Conservation (phyloP, 2,888 invertebrate species). For the Epistrophe eligans region DNA sequence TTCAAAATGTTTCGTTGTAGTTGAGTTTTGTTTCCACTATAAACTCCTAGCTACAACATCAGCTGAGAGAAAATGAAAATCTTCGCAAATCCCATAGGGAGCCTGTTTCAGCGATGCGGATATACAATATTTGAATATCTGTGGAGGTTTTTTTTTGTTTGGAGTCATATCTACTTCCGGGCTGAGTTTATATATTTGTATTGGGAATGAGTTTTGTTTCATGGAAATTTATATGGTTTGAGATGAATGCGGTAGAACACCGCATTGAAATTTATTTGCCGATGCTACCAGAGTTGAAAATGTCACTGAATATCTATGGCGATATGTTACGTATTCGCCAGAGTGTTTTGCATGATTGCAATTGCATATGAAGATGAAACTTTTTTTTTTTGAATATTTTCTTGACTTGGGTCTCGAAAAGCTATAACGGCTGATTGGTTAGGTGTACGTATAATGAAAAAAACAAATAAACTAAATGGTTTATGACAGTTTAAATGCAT, state of each 20-base stretch:
- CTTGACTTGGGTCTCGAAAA: not conserved
- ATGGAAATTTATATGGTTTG: not conserved
- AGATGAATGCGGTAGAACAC: constrained; percentile 9
- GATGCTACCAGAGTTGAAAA: constrained; percentile 28
- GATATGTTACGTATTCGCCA: constrained; percentile 59
- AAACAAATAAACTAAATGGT: not conserved
- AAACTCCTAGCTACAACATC: not conserved
- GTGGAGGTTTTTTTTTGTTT: not conserved
- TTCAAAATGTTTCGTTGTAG: constrained; percentile 29
- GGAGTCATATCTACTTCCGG: constrained; percentile 4
- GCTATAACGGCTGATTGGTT: not conserved
- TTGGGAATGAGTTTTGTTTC: not conserved
- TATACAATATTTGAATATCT: constrained; percentile 39
- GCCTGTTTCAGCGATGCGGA: constrained; percentile 44
- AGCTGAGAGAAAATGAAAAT: constrained; percentile 38
- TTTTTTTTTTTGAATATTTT: not conserved
- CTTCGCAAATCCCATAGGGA: constrained; percentile 44
- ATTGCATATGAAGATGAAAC: not conserved
- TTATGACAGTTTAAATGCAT: not conserved
- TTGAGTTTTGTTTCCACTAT: constrained; percentile 1
- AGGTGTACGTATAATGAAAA: not conserved
- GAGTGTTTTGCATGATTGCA: constrained; percentile 47
- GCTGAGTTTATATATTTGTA: not conserved
- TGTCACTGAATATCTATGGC: constrained; percentile 51
- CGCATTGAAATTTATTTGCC: constrained; percentile 35